phyloP scores from a whole-genome alignment of 1,140 invertebrate species.

The Trichonephila clavata region DNA sequence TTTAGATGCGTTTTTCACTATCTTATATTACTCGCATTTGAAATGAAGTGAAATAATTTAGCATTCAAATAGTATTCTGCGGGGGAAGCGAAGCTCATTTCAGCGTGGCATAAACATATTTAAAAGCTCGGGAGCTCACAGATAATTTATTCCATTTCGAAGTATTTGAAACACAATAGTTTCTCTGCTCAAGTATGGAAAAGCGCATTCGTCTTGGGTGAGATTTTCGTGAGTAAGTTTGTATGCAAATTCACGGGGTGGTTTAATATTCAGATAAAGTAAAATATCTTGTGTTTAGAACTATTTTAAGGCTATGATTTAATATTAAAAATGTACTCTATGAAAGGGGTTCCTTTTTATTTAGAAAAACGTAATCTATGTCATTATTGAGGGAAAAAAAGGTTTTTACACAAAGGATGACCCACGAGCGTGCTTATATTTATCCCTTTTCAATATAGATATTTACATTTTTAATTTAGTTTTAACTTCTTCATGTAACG shows the following conservation, averaged over 20 bases:
- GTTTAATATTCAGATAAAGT: background rate
- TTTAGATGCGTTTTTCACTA: background rate
- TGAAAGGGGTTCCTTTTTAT: too few species aligned
- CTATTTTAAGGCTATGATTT: background rate
- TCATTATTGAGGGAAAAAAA: too few species aligned
- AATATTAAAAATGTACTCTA: background rate
- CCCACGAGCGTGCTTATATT: too few species aligned
- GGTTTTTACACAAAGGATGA: too few species aligned
- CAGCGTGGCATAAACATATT: background rate
- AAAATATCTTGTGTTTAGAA: background rate
- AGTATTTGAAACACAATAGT: background rate
- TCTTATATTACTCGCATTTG: background rate
- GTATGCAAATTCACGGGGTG: background rate
- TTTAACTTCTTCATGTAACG: too few species aligned
- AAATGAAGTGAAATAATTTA: background rate
- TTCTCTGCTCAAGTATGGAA: background rate
- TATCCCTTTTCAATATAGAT: too few species aligned
- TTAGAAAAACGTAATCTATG: too few species aligned
- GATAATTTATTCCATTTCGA: constrained; percentile 17
- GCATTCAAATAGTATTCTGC: background rate
- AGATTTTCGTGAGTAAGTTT: background rate
- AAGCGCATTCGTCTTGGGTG: background rate
- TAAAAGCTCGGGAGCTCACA: background rate
- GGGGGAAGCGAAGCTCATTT: background rate
- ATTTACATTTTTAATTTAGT: too few species aligned